Evolutionary conservation across 2,797 vertebrate genomes (phyloP).

Genomic region (Dicrostonyx torquatus): DNA sequence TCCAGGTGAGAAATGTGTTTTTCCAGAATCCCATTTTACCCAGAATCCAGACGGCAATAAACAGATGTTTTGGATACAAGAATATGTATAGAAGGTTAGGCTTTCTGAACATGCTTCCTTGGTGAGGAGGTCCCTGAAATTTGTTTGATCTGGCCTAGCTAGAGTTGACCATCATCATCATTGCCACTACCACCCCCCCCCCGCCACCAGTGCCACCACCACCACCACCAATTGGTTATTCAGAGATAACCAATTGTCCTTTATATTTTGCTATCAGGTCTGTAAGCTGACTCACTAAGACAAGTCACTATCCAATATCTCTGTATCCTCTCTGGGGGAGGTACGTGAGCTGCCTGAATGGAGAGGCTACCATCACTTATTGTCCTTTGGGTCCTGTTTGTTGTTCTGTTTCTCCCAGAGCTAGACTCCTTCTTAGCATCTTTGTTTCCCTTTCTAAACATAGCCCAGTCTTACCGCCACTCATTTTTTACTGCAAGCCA

Average conservation of each 20-base stretch:
- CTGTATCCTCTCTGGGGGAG: not conserved
- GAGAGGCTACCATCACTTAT: not conserved
- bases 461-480: too few relatives aligned
- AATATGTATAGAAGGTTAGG: not conserved
- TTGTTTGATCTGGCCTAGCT: not conserved
- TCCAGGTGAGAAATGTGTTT: not conserved
- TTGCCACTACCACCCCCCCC: too few relatives aligned
- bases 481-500: not conserved
- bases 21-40: not conserved
- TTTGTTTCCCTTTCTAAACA: not conserved
- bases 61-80: not conserved
- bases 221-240: too few relatives aligned
- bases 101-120: not conserved
- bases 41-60: not conserved
- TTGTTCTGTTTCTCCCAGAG: not conserved
- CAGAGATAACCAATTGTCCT: not conserved
- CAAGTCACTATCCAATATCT: not conserved
- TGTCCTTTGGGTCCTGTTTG: not conserved
- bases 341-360: not conserved
- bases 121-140: not conserved
- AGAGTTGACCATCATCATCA: not conserved
- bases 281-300: not conserved
- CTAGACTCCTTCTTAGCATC: not conserved
- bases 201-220: accelerated
- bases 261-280: not conserved